Evolutionary conservation across 2,888 invertebrate genomes (phyloP).

Genomic region (Exocentrus adspersus): DNA sequence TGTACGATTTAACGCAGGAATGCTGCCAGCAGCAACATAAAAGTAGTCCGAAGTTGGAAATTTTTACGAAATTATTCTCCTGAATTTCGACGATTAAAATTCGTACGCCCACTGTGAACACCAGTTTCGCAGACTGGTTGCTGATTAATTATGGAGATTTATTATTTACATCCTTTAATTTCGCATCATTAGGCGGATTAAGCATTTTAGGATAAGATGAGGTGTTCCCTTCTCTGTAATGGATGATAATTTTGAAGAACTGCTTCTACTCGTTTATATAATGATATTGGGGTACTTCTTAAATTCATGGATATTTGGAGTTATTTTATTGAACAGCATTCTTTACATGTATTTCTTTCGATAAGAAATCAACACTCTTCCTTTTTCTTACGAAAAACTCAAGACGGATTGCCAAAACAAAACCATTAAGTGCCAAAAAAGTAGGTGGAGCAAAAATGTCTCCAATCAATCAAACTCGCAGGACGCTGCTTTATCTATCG

Average conservation of each 20-base stretch:
- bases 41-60: slow-evolving; percentile 18
- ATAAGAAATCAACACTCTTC: too few species aligned
- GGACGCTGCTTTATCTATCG: not conserved
- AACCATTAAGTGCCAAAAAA: too few species aligned
- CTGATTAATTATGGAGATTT: slow-evolving; percentile 22
- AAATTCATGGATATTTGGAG: too few species aligned
- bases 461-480: not conserved
- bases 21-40: slow-evolving; percentile 5
- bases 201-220: not conserved
- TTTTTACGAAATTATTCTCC: slow-evolving; percentile 25
- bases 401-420: too few species aligned
- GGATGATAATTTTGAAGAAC: too few species aligned
- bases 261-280: too few species aligned
- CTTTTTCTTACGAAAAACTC: too few species aligned
- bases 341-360: too few species aligned
- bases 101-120: slow-evolving; percentile 15
- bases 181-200: slow-evolving; percentile 10
- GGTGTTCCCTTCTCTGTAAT: too few species aligned
- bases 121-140: not conserved
- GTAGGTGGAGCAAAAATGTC: not conserved
- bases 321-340: too few species aligned
- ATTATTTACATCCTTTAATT: slow-evolving; percentile 16
- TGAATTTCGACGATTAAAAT: slow-evolving; percentile 20
- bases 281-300: too few species aligned
- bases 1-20: slow-evolving; percentile 14